Evolutionary conservation across 2,113 vertebrate genomes (phyloP).

Genomic region (Heteronetta atricapilla): DNA sequence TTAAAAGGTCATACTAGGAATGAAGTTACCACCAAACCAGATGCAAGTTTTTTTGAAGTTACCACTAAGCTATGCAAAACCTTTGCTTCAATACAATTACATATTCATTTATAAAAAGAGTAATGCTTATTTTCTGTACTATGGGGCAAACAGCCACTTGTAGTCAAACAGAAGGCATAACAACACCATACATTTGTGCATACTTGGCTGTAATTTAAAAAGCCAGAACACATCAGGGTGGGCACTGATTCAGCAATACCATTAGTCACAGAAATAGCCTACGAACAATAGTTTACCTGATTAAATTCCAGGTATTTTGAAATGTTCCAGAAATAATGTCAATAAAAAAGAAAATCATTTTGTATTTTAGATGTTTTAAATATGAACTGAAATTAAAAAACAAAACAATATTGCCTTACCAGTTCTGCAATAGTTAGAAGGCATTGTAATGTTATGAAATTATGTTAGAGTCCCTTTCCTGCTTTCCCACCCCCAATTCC

Average conservation of each 20-base stretch:
- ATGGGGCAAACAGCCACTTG: background rate
- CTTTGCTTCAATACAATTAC: background rate
- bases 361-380: background rate
- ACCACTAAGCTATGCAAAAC: background rate
- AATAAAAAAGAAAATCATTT: background rate
- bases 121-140: background rate
- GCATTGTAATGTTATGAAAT: background rate
- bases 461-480: background rate
- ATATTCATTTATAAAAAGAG: background rate
- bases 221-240: background rate
- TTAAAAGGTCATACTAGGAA: background rate
- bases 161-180: background rate
- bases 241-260: background rate
- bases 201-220: background rate
- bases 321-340: background rate
- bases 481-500: background rate
- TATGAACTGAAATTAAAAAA: background rate
- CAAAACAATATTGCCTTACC: background rate
- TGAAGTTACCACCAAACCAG: background rate
- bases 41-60: background rate
- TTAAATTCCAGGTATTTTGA: background rate
- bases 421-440: background rate
- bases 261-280: background rate
- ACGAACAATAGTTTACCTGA: background rate
- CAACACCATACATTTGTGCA: background rate